Conservation (phyloP, 2,797 vertebrate species). For the Galagoides demidoff region DNA sequence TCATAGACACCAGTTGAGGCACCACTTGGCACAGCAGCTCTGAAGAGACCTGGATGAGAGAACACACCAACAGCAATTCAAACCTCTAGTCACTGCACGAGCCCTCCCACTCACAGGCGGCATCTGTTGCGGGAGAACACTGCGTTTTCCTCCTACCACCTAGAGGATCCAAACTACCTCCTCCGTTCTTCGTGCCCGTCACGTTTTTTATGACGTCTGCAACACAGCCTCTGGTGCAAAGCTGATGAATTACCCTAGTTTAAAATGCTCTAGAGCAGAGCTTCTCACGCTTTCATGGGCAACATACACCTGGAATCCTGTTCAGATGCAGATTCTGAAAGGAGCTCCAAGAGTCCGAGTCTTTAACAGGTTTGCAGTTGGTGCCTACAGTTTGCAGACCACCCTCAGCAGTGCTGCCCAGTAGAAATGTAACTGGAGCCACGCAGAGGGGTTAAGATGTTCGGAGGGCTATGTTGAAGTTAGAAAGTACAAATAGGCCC, state of each 20-base stretch:
- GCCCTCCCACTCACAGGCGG: background rate
- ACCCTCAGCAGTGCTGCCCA: background rate
- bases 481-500: background rate
- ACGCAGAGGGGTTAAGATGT: accelerated
- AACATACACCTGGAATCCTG: background rate
- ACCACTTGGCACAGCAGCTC: conserved; percentile 98
- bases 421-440: accelerated
- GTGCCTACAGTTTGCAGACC: background rate
- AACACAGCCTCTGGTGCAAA: accelerated
- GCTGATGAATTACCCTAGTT: background rate
- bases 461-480: background rate
- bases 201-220: accelerated
- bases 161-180: background rate
- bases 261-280: background rate
- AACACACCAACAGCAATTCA: accelerated
- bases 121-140: background rate
- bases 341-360: accelerated
- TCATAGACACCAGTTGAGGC: conserved; percentile 99
- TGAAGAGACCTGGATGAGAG: conserved; percentile 92
- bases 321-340: too few species aligned
- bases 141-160: background rate
- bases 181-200: accelerated
- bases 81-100: background rate
- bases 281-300: accelerated
- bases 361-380: background rate